Base-by-base conservation (phyloP, 1,140 invertebrate species). In the Centruroides vittatus region DNA sequence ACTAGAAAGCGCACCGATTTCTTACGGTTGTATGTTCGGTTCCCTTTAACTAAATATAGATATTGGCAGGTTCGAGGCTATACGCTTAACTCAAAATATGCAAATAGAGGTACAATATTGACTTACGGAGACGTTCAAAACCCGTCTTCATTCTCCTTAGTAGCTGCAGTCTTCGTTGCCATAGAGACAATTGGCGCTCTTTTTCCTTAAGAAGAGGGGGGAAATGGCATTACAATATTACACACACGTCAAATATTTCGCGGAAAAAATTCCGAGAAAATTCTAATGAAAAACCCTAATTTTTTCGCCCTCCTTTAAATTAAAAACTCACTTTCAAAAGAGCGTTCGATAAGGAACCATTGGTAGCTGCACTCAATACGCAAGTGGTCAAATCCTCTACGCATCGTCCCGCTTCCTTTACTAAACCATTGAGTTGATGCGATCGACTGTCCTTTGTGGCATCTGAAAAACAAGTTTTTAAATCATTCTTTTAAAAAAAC, bases 111-210 rank as follows among this genome's bases (percentile, higher is more conserved):
- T 49, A 55, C 46, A 23, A 23, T 12, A 41, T 47, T 51, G 55
- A 75, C 82, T 79, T 71, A 84, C 83, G 72, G 34, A 82, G 77
- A 73, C 82, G 80, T 64, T 85, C 82, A 66, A 84, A 84, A 51
- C 82, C 83, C 5, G 79, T 70, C 59, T 82, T 78, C 80, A 85
- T 84, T 73, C 81, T 84, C 72, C 83, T 86, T 8, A 94, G 76
- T 0, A 87, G 84, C 71, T 88, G 82, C 3, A 86, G 82, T 64
- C 89, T 80, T 58, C 89, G 79, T 66, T 93, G 87, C 89, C 91
- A 94, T 35, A 89, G 81, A 54, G 84, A 82, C 13, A 88, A 80
- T 70, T 93, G 88, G 69, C 89, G 88, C 70, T 93, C 89, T 64
- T 72, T 73, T 65, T 77, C 86, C 86, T 76, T 60, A 49, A 66